Evolutionary conservation across 2,888 invertebrate species (phyloP), one percentile per base, ranked within the genome.

Genomic region (Epirrhoe tristata): DNA sequence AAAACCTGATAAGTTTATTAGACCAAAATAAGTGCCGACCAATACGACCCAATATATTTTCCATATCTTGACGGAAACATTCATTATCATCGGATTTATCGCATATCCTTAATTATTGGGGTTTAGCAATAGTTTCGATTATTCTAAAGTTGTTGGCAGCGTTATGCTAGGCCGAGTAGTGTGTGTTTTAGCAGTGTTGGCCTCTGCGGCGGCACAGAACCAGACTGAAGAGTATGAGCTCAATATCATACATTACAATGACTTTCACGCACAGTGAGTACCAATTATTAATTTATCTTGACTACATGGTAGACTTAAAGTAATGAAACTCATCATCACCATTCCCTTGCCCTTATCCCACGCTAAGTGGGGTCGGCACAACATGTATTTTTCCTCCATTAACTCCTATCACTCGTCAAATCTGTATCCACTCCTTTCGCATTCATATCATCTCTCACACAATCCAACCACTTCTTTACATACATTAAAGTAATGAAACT

Each of bases 191-290:
- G 69, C 70, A 43, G 65, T 77, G 10, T 17, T 83, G 1, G 80
- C 75, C 8, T 58, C 75, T 0, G 81, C 73, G 5, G 17, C 74
- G 3, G 81, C 83, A 0, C 82, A 86, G 63, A 34, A 7, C 14
- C 53, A 57, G 12, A 74, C 71, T 32, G 73, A 76, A n/a, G 73
- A 76, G 46, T 93, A 79, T 66, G 89, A 90, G 50, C 78, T 93
- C 6, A 91, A 93, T 67, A 87, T 93, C 46, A 85, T 94, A 71
- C 94, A 94, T 80, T 88, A 91, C 73, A 94, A 94, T 80, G 94
- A 94, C 71, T 94, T 94, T 72, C 94, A 94, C 69, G 94, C 94
- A 1, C 94, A 94, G 94, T 94, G 83, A 91, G 91, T 87, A 75
- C 5, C 17, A n/a, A 48, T 48, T 14, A 14, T 4, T n/a, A 14